Evolutionary conservation across 2,888 invertebrate genomes (phyloP).

Genomic region (Marasmarcha lunaedactyla): DNA sequence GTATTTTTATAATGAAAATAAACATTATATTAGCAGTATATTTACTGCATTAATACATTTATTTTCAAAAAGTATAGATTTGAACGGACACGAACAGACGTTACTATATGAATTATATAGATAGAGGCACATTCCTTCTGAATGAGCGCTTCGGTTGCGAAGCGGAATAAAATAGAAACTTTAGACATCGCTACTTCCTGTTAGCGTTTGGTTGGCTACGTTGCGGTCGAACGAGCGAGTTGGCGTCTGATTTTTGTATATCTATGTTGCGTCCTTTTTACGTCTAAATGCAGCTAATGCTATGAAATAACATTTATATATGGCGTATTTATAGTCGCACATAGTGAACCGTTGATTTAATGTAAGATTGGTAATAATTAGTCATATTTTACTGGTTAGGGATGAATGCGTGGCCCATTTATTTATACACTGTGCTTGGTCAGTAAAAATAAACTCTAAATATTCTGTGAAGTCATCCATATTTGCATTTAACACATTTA

Average conservation of each 20-base stretch:
- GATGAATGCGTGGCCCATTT: conserved; percentile 55
- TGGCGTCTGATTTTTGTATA: not conserved
- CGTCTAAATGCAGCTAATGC: conserved; percentile 68
- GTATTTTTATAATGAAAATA: no score
- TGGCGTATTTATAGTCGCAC: conserved; percentile 68
- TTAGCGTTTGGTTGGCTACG: not conserved
- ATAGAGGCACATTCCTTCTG: not conserved
- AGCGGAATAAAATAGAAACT: no score
- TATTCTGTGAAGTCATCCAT: no score
- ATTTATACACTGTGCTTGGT: conserved; percentile 51
- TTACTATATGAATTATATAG: not conserved
- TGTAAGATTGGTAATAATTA: conserved; percentile 71
- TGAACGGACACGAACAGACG: no score
- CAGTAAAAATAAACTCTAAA: conserved; percentile 22
- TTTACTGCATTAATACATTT: no score
- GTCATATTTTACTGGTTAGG: conserved; percentile 62
- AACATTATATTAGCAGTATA: no score
- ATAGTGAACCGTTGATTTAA: conserved; percentile 69
- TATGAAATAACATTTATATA: conserved; percentile 64
- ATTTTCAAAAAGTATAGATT: no score
- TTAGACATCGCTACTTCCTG: no score
- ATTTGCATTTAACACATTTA: no score
- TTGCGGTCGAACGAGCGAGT: not conserved
- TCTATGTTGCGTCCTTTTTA: conserved; percentile 33
- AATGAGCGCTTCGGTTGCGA: no score